These are phyloP conservation scores for Trichonephila clavata DNA, from an alignment of 1,140 invertebrate species.

Conservation along the genomic window DNA sequence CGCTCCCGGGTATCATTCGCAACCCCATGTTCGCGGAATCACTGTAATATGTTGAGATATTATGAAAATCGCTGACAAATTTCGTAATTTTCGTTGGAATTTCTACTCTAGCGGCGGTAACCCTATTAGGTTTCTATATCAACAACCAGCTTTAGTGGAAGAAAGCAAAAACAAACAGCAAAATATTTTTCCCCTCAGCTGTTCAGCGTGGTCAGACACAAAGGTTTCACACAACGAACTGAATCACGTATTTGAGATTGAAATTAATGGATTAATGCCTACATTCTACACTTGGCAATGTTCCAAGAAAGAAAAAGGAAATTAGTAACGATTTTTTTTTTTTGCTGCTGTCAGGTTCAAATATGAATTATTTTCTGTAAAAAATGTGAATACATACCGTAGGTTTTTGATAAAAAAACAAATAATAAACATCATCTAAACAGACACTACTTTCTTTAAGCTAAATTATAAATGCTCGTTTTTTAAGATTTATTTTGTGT, in stretches of 20 bases:
- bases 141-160: not conserved
- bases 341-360: not conserved
- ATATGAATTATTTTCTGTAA: not conserved
- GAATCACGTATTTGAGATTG: not conserved
- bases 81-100: conserved; percentile 10
- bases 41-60: not conserved
- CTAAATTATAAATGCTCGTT: too few species aligned
- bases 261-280: conserved; percentile 13
- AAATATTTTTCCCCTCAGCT: not conserved
- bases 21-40: not conserved
- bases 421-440: too few species aligned
- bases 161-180: not conserved
- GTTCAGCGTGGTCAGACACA: not conserved
- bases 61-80: not conserved
- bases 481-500: too few species aligned
- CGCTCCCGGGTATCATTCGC: not conserved
- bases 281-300: not conserved
- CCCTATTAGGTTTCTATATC: not conserved
- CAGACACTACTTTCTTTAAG: too few species aligned
- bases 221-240: not conserved
- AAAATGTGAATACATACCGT: not conserved
- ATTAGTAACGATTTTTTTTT: not conserved
- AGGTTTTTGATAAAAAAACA: too few species aligned
- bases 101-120: not conserved
- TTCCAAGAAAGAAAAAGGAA: not conserved